Evolutionary conservation across 2,888 invertebrate species (phyloP).

Genomic region (Spatulosminthurus flaviceps): DNA sequence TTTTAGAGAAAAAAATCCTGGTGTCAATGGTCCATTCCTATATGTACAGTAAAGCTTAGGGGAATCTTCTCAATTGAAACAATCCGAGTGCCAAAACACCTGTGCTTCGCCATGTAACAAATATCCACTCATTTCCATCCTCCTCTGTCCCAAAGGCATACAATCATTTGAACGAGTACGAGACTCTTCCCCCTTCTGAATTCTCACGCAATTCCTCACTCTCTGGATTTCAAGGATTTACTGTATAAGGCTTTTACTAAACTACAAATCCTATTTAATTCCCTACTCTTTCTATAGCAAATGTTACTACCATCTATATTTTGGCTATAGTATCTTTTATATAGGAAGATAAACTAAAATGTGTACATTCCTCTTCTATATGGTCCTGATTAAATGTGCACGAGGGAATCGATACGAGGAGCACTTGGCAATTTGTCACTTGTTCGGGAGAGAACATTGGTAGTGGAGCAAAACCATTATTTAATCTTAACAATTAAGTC

Average conservation of each 20-base stretch:
- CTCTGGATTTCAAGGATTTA: neutral
- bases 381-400: neutral
- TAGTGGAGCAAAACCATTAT: neutral
- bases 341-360: no score
- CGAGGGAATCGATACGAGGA: neutral
- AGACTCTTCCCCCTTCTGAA: no score
- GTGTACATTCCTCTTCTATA: neutral
- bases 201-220: neutral
- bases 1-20: no score
- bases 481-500: neutral
- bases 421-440: slow-evolving; percentile 14
- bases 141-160: no score
- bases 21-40: no score
- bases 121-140: slow-evolving; percentile 11
- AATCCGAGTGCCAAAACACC: neutral
- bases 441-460: neutral
- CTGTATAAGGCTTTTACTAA: neutral
- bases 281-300: no score
- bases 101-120: neutral
- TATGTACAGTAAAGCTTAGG: no score
- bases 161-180: no score
- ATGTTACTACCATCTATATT: no score
- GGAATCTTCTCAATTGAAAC: neutral
- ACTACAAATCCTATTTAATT: neutral
- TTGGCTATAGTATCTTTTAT: no score